A percentile compares a stretch with the other conserved stretches of the same genome.
Evolutionary conservation across 2,113 vertebrate genomes (phyloP).

Genomic region (rabbit (Oryctolagus cuniculus)): DNA sequence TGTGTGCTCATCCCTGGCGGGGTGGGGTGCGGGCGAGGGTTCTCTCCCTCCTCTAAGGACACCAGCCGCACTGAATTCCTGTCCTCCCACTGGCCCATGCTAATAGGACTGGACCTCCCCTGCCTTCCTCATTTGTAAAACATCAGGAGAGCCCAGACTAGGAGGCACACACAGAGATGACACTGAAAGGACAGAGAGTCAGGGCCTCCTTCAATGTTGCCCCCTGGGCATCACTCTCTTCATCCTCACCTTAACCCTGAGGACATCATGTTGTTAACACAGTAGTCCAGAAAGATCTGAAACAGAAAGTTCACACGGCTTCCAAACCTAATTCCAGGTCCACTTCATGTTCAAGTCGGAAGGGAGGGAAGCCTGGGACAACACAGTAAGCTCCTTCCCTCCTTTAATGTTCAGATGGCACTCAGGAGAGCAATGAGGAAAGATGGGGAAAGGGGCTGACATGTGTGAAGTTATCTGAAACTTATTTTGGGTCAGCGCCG

Average conservation of each 20-base stretch:
- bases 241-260: not conserved
- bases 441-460: not conserved
- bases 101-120: fast-evolving
- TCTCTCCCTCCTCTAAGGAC: not conserved
- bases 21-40: no score
- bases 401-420: not conserved
- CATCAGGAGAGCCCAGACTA: fast-evolving
- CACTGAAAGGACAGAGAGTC: not conserved
- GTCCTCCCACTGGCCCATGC: not conserved
- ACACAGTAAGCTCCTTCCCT: not conserved
- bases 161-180: not conserved
- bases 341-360: not conserved
- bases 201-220: fast-evolving
- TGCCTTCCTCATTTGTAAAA: not conserved
- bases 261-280: not conserved
- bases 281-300: not conserved
- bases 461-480: not conserved
- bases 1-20: not conserved
- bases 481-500: not conserved
- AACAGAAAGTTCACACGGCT: not conserved
- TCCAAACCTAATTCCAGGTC: not conserved
- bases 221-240: not conserved
- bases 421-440: not conserved
- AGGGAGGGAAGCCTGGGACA: not conserved
- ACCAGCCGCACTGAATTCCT: not conserved